Percentiles rank a stretch among this genome's conserved stretches.
phyloP scores from a whole-genome alignment of 37 sponge, comb jelly and placozoan genomes.

The Mnemiopsis leidyi region DNA sequence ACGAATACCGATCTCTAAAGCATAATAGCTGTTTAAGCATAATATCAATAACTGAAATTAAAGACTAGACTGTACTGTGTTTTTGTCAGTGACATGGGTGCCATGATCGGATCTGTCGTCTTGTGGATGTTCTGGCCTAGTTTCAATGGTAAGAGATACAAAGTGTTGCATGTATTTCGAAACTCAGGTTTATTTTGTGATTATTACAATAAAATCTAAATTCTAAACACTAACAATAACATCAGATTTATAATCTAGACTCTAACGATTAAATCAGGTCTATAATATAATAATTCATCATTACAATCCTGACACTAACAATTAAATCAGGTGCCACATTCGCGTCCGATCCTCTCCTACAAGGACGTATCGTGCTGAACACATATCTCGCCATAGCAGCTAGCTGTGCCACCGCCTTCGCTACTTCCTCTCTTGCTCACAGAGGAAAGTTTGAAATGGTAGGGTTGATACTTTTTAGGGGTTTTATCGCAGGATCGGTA shows the following conservation, averaged over 20 bases:
- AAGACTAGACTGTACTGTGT: no score
- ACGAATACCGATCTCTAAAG: no score
- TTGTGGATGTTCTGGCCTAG: conserved; percentile 96
- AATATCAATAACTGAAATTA: no score
- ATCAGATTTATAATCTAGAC: no score
- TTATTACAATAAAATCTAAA: no score
- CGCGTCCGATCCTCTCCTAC: conserved; percentile 49
- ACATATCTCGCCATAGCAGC: conserved; percentile 85
- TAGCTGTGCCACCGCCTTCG: conserved; percentile 75
- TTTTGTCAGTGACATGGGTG: conserved; percentile 23
- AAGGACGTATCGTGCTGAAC: conserved; percentile 82
- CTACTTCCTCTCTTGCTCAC: conserved; percentile 70
- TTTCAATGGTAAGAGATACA: conserved; percentile 90
- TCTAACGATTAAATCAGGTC: no score
- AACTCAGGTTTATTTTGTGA: no score
- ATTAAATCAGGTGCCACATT: background rate
- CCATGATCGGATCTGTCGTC: conserved; percentile 75
- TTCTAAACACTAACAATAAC: conserved; percentile 51
- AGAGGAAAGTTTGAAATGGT: conserved; percentile 81
- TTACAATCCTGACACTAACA: background rate
- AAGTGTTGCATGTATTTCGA: no score
- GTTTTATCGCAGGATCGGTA: no score
- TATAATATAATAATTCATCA: background rate
- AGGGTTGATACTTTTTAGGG: no score
- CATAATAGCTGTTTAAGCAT: no score